Evolutionary conservation across 2,113 vertebrate genomes (phyloP), one percentile per base, ranked within the genome.

Genomic region (Prionailurus viverrinus): DNA sequence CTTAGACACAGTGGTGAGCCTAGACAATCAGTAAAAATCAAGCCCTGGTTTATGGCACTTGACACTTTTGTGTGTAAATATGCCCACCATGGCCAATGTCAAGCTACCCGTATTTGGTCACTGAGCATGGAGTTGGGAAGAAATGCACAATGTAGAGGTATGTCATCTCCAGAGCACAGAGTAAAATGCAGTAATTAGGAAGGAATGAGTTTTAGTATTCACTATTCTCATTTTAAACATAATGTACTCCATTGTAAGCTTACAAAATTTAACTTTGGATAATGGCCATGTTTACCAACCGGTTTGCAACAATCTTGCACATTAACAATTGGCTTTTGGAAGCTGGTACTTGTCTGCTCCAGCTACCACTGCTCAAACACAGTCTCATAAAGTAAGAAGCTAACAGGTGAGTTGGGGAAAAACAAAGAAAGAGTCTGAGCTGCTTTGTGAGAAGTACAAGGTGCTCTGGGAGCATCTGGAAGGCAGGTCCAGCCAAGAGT

Each of bases 1-100:
- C 21, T 55, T 74, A 68, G 71, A 79, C 9, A 83, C 25, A 69
- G 14, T 8, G 29, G 2, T 21, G n/a, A 53, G 36, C 41, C 16
- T 41, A 74, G 82, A 55, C 19, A 63, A 39, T 16, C 39, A 93
- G 63, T 36, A 78, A 58, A 97, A 92, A 76, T 61, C 55, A 96
- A 94, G 58, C 7, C 7, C 21, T 45, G 3, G 29, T 36, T 80
- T 84, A 8, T 13, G 68, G 55, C 18, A n/a, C 71, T 94, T 96
- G 89, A 16, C 53, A 29, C 58, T 89, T 92, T 45, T 21, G 79
- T 8, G 48, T 27, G 23, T 21, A 45, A 86, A 89, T 48, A 55
- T 23, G 61, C 31, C 80, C 41, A 16, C 8, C 10, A 0, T 19
- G 66, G 45, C 36, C 45, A 90, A 45, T 48, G 95, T 94, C 66